These are phyloP conservation scores for Cossypha niveicapilla DNA, from an alignment of 2,797 vertebrate species.

Conservation along the genomic window DNA sequence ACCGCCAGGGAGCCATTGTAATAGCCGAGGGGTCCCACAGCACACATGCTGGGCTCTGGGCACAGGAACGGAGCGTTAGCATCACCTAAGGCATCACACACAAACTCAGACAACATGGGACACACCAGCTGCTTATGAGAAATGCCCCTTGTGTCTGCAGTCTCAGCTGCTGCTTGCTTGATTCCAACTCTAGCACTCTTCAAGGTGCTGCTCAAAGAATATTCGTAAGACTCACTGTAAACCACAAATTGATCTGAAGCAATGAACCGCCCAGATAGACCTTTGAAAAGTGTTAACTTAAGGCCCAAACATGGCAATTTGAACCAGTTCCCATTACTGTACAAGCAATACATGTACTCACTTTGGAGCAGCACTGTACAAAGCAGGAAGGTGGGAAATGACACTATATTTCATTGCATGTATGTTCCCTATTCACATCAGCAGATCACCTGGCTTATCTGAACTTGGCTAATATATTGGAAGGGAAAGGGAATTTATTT, in stretches of 20 bases:
- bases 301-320: neutral
- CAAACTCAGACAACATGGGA: neutral
- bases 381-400: neutral
- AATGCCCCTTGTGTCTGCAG: neutral
- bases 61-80: neutral
- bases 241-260: neutral
- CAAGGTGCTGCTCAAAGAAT: neutral
- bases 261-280: neutral
- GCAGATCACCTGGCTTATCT: neutral
- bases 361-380: neutral
- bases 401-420: neutral
- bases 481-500: neutral
- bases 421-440: neutral
- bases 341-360: neutral
- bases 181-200: neutral
- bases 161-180: neutral
- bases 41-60: constrained; percentile 66
- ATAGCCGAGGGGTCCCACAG: constrained; percentile 79
- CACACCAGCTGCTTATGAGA: neutral
- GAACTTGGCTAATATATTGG: neutral
- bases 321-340: neutral
- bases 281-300: neutral
- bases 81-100: neutral
- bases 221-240: neutral
- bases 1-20: constrained; percentile 87